phyloP scores from a whole-genome alignment of 2,113 vertebrate species.

The Mesembrinibis cayennensis region DNA sequence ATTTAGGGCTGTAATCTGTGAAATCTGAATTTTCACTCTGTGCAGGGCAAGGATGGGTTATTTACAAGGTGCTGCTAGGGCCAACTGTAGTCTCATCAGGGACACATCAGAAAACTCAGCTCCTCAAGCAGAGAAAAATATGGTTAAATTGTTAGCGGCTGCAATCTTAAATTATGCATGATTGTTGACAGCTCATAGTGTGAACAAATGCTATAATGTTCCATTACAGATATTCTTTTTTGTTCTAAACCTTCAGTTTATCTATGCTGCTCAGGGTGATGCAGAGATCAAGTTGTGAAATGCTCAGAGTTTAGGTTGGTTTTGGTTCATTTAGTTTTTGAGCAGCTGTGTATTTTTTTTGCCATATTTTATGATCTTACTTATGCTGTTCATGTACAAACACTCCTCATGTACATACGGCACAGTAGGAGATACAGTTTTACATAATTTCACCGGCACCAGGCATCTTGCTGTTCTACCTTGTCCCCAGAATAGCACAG shows the following conservation, averaged over 20 bases:
- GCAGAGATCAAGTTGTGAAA: neutral
- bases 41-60: neutral
- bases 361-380: neutral
- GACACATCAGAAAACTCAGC: neutral
- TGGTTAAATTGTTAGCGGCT: neutral
- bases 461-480: neutral
- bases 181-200: slow-evolving; percentile 21
- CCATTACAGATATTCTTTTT: neutral
- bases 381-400: neutral
- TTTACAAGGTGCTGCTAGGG: neutral
- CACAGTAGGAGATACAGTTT: neutral
- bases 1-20: neutral
- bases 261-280: neutral
- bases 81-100: neutral
- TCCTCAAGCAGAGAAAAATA: neutral
- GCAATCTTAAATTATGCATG: slow-evolving; percentile 32
- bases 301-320: neutral
- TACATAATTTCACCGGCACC: neutral
- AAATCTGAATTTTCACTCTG: neutral
- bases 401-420: neutral
- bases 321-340: neutral
- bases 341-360: neutral
- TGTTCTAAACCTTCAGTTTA: neutral
- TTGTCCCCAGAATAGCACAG: neutral
- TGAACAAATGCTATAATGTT: slow-evolving; percentile 19